Conservation (phyloP, 2,797 vertebrate genomes). For the Melanotaenia trifasciata region DNA sequence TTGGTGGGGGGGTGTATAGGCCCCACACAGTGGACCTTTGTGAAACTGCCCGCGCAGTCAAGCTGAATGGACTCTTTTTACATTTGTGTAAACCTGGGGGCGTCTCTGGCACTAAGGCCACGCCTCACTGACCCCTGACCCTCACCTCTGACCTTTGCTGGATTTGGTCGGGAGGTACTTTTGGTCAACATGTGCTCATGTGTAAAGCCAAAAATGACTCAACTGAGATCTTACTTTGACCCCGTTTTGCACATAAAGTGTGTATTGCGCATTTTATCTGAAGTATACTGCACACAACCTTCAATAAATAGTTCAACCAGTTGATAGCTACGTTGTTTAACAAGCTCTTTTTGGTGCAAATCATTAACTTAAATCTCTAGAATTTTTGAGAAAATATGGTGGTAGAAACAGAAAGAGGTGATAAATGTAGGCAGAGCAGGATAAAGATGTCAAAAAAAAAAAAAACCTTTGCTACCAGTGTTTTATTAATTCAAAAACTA, state of each 20-base stretch:
- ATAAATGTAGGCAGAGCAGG: not conserved
- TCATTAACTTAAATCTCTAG: not conserved
- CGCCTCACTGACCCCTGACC: conserved; percentile 80
- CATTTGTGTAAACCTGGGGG: conserved; percentile 86
- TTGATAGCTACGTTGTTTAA: not conserved
- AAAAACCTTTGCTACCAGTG: not conserved
- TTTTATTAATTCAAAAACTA: not conserved
- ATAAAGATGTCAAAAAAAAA: not conserved
- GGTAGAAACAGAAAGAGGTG: not conserved
- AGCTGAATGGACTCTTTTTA: conserved; percentile 86
- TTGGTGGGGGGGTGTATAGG: conserved; percentile 48
- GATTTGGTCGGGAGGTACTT: conserved; percentile 76
- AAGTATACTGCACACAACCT: not conserved
- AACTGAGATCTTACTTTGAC: conserved; percentile 23
- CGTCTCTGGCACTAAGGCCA: conserved; percentile 74
- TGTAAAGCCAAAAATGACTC: conserved; percentile 36
- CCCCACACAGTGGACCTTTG: conserved; percentile 84
- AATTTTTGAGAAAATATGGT: not conserved
- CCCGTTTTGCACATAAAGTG: not conserved
- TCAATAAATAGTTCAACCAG: not conserved
- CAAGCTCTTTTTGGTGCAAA: not conserved
- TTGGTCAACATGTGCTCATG: conserved; percentile 69
- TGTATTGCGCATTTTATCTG: not conserved
- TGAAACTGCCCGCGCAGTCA: conserved; percentile 79
- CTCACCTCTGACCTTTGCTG: conserved; percentile 82